A percentile compares a stretch with the other conserved stretches of the same genome.
phyloP scores from a whole-genome alignment of 2,113 vertebrate species.

The Zingel zingel region DNA sequence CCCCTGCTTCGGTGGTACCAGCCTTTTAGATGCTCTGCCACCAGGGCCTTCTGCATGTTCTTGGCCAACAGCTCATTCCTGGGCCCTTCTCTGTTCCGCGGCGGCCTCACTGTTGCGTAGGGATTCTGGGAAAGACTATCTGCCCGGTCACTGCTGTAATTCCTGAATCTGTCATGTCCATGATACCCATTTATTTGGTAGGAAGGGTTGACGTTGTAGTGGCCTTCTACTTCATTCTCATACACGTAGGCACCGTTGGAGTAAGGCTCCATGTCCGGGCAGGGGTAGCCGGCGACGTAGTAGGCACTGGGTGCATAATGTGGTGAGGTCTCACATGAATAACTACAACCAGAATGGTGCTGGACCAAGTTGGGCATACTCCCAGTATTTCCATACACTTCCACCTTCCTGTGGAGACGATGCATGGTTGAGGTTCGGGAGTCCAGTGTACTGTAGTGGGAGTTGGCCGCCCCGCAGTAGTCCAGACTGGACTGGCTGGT shows the following conservation, averaged over 20 bases:
- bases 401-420: conserved; percentile 88
- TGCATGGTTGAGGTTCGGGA: conserved; percentile 82
- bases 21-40: conserved; percentile 94
- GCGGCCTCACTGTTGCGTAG: conserved; percentile 92
- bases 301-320: conserved; percentile 88
- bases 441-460: conserved; percentile 87
- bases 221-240: conserved; percentile 93
- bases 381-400: conserved; percentile 89
- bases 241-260: conserved; percentile 88
- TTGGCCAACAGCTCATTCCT: conserved; percentile 91
- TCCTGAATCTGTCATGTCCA: conserved; percentile 88
- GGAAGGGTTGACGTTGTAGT: conserved; percentile 94
- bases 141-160: conserved; percentile 87
- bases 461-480: conserved; percentile 82
- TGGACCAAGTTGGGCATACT: conserved; percentile 97
- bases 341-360: conserved; percentile 85
- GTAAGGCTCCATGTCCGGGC: conserved; percentile 87
- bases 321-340: conserved; percentile 83
- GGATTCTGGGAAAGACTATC: conserved; percentile 91
- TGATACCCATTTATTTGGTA: conserved; percentile 89
- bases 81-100: conserved; percentile 87
- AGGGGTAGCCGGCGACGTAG: conserved; percentile 87
- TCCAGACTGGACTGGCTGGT: conserved; percentile 95
- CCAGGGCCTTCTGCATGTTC: conserved; percentile 96
- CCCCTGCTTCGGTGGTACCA: conserved; percentile 95